Conservation (phyloP, 2,888 invertebrate genomes). For the Papilio protenor region DNA sequence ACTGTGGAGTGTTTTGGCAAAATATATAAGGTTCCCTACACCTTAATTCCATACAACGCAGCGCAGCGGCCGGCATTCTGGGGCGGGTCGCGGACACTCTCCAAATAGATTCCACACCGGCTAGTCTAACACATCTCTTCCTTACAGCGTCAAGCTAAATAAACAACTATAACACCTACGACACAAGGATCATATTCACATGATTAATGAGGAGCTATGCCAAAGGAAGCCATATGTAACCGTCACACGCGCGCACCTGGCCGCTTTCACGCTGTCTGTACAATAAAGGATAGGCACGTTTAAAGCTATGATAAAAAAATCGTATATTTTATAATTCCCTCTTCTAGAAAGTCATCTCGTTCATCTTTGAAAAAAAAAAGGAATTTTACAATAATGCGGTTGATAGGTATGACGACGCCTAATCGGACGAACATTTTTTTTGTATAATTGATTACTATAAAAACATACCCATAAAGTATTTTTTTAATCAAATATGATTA, state of each 20-base stretch:
- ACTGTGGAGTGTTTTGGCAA: too few species aligned
- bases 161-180: slow-evolving; percentile 54
- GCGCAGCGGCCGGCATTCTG: slow-evolving; percentile 51
- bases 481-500: too few species aligned
- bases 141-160: slow-evolving; percentile 49
- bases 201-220: slow-evolving; percentile 42
- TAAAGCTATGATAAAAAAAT: slow-evolving; percentile 7
- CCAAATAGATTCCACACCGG: slow-evolving; percentile 73
- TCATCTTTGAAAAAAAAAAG: too few species aligned
- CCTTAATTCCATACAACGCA: slow-evolving; percentile 34
- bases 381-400: too few species aligned
- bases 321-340: neutral
- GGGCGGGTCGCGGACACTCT: slow-evolving; percentile 58
- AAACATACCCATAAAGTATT: too few species aligned
- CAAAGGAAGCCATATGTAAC: slow-evolving; percentile 68
- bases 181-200: slow-evolving; percentile 52
- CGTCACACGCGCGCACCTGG: slow-evolving; percentile 51
- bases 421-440: too few species aligned
- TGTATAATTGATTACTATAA: too few species aligned
- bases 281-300: slow-evolving; percentile 31
- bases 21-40: too few species aligned
- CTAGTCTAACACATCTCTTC: slow-evolving; percentile 52
- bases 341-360: neutral
- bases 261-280: slow-evolving; percentile 27
- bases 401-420: too few species aligned